Percentiles rank a stretch among this genome's conserved stretches.
These are phyloP conservation scores for Andrena marginata DNA, from an alignment of 2,888 invertebrate species.

Conservation along the genomic window DNA sequence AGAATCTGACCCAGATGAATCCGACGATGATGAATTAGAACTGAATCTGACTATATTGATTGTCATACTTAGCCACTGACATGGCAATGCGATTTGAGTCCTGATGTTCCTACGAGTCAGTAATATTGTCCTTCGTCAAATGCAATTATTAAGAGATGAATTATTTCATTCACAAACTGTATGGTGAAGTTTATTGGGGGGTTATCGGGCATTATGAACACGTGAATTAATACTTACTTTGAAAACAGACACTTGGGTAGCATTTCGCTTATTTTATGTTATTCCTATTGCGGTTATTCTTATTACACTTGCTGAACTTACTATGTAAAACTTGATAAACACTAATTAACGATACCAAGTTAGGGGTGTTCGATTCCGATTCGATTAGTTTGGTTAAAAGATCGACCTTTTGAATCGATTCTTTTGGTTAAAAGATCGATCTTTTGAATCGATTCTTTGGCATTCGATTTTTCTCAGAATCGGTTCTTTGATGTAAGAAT, in stretches of 20 bases:
- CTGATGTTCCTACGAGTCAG: slow-evolving; percentile 61
- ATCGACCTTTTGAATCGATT: too few relatives aligned
- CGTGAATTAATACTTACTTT: slow-evolving; percentile 40
- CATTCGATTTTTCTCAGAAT: too few relatives aligned
- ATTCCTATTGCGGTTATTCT: not conserved
- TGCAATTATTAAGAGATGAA: not conserved
- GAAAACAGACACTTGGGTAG: slow-evolving; percentile 26
- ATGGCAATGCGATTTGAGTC: slow-evolving; percentile 46
- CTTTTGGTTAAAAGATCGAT: too few relatives aligned
- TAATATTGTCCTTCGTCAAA: slow-evolving; percentile 17
- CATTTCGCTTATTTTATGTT: slow-evolving; percentile 43
- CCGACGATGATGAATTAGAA: slow-evolving; percentile 56
- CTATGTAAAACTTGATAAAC: not conserved
- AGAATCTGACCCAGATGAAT: slow-evolving; percentile 64
- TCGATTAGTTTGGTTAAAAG: too few relatives aligned
- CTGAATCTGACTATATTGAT: slow-evolving; percentile 51
- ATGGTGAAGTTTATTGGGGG: not conserved
- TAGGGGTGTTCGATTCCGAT: too few relatives aligned
- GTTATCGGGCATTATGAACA: not conserved
- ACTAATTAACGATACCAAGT: not conserved
- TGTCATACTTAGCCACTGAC: slow-evolving; percentile 62
- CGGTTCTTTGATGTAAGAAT: too few relatives aligned
- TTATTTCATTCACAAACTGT: not conserved
- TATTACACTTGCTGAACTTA: slow-evolving; percentile 1
- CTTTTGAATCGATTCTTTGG: too few relatives aligned